Percentiles rank a stretch among this genome's conserved stretches.
These are phyloP conservation scores for Crocodylus rhombifer DNA, from an alignment of 2,797 vertebrate species.

Conservation along the genomic window DNA sequence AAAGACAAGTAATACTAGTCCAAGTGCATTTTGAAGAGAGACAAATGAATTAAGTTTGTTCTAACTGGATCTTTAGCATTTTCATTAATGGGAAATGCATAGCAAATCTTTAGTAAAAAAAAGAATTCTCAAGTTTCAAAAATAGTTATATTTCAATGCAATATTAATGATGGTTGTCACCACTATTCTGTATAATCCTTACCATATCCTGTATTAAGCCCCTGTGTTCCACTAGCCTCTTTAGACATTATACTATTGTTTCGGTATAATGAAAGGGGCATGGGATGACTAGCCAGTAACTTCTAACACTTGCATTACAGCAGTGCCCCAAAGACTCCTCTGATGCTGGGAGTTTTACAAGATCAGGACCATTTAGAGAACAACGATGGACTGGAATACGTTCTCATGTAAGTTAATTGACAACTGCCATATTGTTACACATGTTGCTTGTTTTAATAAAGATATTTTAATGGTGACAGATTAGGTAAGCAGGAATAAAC, in stretches of 20 bases:
- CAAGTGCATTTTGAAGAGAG: background rate
- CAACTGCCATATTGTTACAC: background rate
- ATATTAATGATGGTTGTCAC: too few species aligned
- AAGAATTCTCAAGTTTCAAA: background rate
- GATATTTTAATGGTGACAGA: background rate
- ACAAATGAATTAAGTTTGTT: background rate
- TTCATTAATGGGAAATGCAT: background rate
- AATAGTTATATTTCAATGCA: background rate
- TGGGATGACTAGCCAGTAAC: background rate
- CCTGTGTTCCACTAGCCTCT: background rate
- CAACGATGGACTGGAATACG: background rate
- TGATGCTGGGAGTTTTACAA: background rate
- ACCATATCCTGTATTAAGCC: accelerated
- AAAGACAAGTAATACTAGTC: background rate
- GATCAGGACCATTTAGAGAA: background rate
- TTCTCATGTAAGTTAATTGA: background rate
- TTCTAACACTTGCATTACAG: background rate
- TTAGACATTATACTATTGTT: background rate
- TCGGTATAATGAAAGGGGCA: background rate
- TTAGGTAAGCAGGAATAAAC: background rate
- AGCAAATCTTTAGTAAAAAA: background rate
- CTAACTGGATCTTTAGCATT: background rate
- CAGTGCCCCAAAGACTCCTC: background rate
- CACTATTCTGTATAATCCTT: background rate
- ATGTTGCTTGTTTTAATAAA: background rate